Conservation (phyloP, 2,797 vertebrate species). For the Eidolon dupreanum region DNA sequence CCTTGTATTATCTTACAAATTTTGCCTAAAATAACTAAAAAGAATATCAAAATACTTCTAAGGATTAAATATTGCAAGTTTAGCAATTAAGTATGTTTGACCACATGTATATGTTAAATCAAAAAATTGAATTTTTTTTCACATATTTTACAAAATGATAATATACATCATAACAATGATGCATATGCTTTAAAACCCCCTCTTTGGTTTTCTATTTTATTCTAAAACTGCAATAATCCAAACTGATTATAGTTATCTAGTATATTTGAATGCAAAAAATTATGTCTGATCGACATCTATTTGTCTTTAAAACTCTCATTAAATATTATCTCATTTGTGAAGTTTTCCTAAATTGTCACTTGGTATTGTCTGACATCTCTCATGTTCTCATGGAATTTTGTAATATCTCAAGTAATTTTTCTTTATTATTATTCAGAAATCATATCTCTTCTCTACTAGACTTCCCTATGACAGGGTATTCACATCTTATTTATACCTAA, state of each 20-base stretch:
- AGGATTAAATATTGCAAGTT: background rate
- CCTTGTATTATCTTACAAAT: background rate
- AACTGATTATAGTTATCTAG: background rate
- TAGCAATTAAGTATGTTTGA: background rate
- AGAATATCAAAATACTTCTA: background rate
- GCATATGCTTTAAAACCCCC: background rate
- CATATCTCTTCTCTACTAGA: background rate
- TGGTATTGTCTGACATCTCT: background rate
- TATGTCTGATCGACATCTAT: background rate
- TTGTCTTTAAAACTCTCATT: constrained; percentile 25
- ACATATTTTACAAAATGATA: constrained; percentile 35
- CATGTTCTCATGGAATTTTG: background rate
- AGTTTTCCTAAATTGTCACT: background rate
- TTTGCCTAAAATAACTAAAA: constrained; percentile 16
- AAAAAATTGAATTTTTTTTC: background rate
- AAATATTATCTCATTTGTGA: constrained; percentile 33
- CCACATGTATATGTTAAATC: background rate
- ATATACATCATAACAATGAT: background rate
- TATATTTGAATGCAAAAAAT: background rate
- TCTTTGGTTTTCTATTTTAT: constrained; percentile 31
- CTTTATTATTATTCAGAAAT: constrained; percentile 8
- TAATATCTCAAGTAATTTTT: background rate
- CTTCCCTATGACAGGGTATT: background rate
- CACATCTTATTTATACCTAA: background rate
- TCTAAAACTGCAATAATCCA: background rate